Conservation (phyloP, 2,797 vertebrate genomes). For the Poeciliopsis turneri region DNA sequence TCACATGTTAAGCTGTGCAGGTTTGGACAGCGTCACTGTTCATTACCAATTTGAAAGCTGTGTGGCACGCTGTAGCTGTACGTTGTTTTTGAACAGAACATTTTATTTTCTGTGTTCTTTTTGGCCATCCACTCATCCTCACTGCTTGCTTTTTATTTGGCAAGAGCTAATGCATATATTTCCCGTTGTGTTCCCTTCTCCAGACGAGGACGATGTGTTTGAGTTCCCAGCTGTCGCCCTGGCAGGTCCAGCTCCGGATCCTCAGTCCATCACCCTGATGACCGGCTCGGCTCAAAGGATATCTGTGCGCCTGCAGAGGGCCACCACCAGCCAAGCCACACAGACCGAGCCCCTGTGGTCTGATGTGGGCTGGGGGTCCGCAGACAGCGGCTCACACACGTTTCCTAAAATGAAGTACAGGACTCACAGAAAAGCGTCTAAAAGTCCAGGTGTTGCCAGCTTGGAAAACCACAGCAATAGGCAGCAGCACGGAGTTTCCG, state of each 20-base stretch:
- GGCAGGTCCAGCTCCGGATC: constrained; percentile 78
- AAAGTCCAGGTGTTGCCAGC: constrained; percentile 90
- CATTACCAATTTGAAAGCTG: not conserved
- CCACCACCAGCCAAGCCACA: constrained; percentile 93
- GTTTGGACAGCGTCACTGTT: not conserved
- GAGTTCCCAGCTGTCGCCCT: constrained; percentile 85
- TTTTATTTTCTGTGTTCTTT: not conserved
- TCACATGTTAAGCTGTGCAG: not conserved
- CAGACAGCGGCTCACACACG: constrained; percentile 89
- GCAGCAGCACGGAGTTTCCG: constrained; percentile 54
- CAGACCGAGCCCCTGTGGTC: constrained; percentile 94
- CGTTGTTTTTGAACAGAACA: not conserved
- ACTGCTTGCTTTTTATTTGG: not conserved
- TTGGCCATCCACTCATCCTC: not conserved
- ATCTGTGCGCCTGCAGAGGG: constrained; percentile 91
- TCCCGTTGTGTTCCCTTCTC: not conserved
- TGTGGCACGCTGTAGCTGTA: not conserved
- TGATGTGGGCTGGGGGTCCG: constrained; percentile 83
- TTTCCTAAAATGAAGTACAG: constrained; percentile 96
- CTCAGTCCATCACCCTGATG: constrained; percentile 91
- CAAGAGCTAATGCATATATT: not conserved
- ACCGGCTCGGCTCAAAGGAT: constrained; percentile 93
- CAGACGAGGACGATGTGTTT: constrained; percentile 94
- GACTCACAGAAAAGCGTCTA: constrained; percentile 86
- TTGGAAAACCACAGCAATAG: constrained; percentile 88